A percentile compares a stretch with the other conserved stretches of the same genome.
Conservation (phyloP, 1,140 invertebrate species). For the Hylyphantes graminicola region DNA sequence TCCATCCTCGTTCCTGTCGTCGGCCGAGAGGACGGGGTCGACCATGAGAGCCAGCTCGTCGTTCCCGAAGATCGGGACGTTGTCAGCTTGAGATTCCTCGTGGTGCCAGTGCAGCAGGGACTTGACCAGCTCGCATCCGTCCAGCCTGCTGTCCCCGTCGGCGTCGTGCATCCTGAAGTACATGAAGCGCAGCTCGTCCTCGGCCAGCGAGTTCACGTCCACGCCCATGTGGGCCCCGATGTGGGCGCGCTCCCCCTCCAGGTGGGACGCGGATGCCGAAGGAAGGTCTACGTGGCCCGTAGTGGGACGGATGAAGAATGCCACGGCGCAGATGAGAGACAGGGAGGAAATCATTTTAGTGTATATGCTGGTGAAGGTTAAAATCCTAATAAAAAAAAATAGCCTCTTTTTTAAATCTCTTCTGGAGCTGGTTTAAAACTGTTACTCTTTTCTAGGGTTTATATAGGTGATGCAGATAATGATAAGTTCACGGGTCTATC, state of each 20-base stretch:
- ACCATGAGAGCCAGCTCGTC: slow-evolving; percentile 89
- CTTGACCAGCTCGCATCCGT: slow-evolving; percentile 93
- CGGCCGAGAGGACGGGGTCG: slow-evolving; percentile 91
- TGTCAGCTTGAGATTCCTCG: slow-evolving; percentile 13
- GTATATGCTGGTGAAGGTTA: too few relatives aligned
- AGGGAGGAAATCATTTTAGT: too few relatives aligned
- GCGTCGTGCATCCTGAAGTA: slow-evolving; percentile 81
- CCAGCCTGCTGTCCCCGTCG: slow-evolving; percentile 93
- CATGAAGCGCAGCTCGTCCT: slow-evolving; percentile 16
- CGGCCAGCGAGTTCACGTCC: slow-evolving; percentile 3
- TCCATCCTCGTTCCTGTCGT: slow-evolving; percentile 90
- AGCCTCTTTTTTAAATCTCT: too few relatives aligned
- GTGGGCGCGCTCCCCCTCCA: neutral
- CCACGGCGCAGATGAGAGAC: too few relatives aligned
- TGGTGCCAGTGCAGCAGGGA: slow-evolving; percentile 71
- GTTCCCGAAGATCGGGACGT: slow-evolving; percentile 79
- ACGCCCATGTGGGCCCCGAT: slow-evolving; percentile 30
- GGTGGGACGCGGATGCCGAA: neutral
- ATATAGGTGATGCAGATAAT: too few relatives aligned
- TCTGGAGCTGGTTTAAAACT: too few relatives aligned
- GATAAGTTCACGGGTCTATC: too few relatives aligned
- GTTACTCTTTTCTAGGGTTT: too few relatives aligned
- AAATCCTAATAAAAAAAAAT: too few relatives aligned
- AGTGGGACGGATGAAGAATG: neutral
- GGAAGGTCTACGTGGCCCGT: neutral